Base-by-base conservation (phyloP, 2,888 invertebrate species). In the Adineta ricciae region DNA sequence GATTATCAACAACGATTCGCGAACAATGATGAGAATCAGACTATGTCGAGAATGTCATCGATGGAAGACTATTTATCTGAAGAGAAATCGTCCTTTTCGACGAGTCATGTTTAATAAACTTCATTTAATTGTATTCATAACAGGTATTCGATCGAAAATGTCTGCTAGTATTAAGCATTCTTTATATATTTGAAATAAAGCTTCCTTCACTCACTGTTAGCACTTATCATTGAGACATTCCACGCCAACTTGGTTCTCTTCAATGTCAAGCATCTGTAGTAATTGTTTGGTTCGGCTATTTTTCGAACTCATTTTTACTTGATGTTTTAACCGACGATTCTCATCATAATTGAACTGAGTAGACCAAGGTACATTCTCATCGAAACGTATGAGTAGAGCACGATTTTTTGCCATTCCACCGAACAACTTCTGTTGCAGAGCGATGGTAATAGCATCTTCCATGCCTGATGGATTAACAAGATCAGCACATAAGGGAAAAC, bases 361-460 rank as follows among this genome's bases (percentile, higher is more conserved):
- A 3, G 24, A n/a, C 78, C 78, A 78, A 4, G 8, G n/a, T 9
- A 78, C n/a, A 38, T 41, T 41, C 24, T 41, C 41, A 78, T 24
- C 24, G 11, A 78, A 41, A 41, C 41, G 38, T n/a, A 78, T 41
- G 2, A 78, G 38, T n/a, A 78, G 14, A 41, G 78, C 78, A 78
- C 78, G 78, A 78, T 78, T 78, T 9, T n/a, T 41, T 78, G 21
- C 24, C 24, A 24, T 78, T 19, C 78, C 78, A 78, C 41, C 41
- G 41, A 78, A 78, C 41, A 38, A 78, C 41, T 78, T 78, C n/a
- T 78, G 78, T 78, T 78, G 78, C 41, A 78, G n/a, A 38, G 11
- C 38, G 41, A 78, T 78, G 41, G 24, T 41, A 41, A 24, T 24
- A 38, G 24, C 19, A 41, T 78, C 78, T 78, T 78, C 78, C 78